Evolutionary conservation across 1,140 invertebrate genomes (phyloP).

Genomic region (Chionoecetes opilio): DNA sequence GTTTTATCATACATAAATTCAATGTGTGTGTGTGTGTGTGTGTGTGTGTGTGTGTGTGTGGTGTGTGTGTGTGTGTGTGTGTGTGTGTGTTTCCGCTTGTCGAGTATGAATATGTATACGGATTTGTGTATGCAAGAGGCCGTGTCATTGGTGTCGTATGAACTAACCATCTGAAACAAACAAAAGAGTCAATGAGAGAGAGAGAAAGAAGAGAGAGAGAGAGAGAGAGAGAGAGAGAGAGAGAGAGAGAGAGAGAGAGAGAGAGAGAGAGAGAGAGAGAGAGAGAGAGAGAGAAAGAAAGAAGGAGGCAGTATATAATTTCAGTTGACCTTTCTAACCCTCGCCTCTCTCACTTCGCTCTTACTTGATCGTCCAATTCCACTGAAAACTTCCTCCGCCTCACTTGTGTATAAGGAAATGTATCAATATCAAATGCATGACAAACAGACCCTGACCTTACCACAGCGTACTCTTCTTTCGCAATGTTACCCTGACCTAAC

Average conservation of each 20-base stretch:
- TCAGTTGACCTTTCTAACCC: no score
- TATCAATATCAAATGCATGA: no score
- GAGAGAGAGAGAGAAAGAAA: background rate
- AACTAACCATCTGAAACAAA: constrained; percentile 1
- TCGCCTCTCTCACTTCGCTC: no score
- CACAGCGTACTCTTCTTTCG: no score
- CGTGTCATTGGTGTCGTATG: background rate
- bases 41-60: background rate
- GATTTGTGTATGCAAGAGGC: background rate
- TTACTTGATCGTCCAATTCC: no score
- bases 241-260: background rate
- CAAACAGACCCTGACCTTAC: no score
- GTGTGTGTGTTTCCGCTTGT: background rate
- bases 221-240: background rate
- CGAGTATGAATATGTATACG: background rate
- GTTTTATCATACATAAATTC: no score
- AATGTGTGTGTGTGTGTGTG: background rate
- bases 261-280: constrained; percentile 9
- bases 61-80: background rate
- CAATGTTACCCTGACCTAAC: no score
- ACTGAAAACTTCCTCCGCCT: no score
- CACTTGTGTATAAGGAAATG: no score
- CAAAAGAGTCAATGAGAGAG: background rate
- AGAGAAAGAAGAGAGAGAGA: no score
- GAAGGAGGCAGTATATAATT: background rate